Evolutionary conservation across 2,113 vertebrate species (phyloP), one percentile per base, ranked within the genome.

Genomic region (Galbula dea): DNA sequence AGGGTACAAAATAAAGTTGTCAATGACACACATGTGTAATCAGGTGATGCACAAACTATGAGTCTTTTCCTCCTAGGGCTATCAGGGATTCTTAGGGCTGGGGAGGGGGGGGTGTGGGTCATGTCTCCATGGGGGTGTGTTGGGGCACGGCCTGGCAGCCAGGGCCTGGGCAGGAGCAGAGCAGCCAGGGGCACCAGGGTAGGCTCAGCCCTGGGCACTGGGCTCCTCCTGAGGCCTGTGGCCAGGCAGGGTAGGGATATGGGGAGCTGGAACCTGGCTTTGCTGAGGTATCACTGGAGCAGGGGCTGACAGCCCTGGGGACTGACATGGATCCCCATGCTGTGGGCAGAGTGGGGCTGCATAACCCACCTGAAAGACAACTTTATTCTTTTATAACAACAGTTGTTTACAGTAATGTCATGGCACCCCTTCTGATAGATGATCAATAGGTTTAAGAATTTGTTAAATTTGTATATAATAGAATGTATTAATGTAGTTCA

Each of bases 21-120:
- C 37, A 68, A 2, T 19, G 65, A 16, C 62, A 34, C 22, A 34
- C 13, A 17, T 24, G 11, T 59, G 76, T 2, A 2, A 37, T 0
- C 2, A 21, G n/a, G 7, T 0, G 2, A 34, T 6, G 36, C 59
- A 74, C 30, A 72, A 7, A 65, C 2, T 4, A n/a, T 17, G 23
- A 10, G 0, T 20, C 37, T 24, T 86, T 83, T 73, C 45, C 29
- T 23, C 23, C 26, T 11, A 52, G 51, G 39, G 15, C 32, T 80
- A 19, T 43, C 5, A 61, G 37, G 69, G 3, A 18, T 32, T 34
- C 15, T 3, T 7, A n/a, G 29, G 17, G 14, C 19, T 1, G 7
- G 6, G 6, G 46, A 7, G 23, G 41, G 4, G n/a, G n/a, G n/a
- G n/a, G n/a, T n/a, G n/a, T n/a, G n/a, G n/a, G n/a, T n/a, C n/a